Percentiles rank a stretch among this genome's conserved stretches.
phyloP scores from a whole-genome alignment of 2,113 vertebrate genomes.

The Cyprinus carpio region DNA sequence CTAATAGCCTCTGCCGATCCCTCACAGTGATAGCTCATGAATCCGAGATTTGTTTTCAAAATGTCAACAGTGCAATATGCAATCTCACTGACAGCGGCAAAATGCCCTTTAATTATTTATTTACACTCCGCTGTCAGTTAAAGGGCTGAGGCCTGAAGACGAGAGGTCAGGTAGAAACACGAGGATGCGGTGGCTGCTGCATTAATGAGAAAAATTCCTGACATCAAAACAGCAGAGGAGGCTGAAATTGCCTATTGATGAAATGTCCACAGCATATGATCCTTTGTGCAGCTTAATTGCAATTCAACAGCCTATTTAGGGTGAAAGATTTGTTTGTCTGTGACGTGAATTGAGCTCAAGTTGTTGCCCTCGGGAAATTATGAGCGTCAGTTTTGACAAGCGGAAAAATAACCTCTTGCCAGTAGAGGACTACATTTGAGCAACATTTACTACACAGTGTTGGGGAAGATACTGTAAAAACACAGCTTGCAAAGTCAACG shows the following conservation, averaged over 20 bases:
- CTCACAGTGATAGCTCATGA: slow-evolving; percentile 85
- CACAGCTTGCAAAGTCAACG: neutral
- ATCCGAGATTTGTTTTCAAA: slow-evolving; percentile 85
- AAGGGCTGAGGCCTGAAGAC: slow-evolving; percentile 59
- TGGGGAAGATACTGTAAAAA: neutral
- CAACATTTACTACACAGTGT: neutral
- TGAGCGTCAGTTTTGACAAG: neutral
- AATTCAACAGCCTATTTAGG: slow-evolving; percentile 21
- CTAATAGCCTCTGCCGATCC: slow-evolving; percentile 88
- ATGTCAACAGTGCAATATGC: slow-evolving; percentile 82
- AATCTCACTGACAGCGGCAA: slow-evolving; percentile 85
- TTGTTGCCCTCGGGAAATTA: neutral
- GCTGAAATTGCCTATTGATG: slow-evolving; percentile 34
- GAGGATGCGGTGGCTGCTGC: no score
- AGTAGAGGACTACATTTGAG: neutral
- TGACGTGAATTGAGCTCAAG: neutral
- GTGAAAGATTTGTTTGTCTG: slow-evolving; percentile 9
- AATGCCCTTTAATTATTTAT: slow-evolving; percentile 75
- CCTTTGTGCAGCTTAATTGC: neutral
- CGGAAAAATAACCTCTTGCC: slow-evolving; percentile 1
- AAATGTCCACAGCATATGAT: slow-evolving; percentile 21
- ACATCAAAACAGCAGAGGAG: neutral
- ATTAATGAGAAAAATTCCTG: slow-evolving; percentile 37
- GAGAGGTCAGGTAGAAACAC: slow-evolving; percentile 28
- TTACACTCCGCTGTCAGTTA: slow-evolving; percentile 61